These are phyloP conservation scores for Heliangelus exortis DNA, from an alignment of 2,797 vertebrate genomes.

Conservation along the genomic window DNA sequence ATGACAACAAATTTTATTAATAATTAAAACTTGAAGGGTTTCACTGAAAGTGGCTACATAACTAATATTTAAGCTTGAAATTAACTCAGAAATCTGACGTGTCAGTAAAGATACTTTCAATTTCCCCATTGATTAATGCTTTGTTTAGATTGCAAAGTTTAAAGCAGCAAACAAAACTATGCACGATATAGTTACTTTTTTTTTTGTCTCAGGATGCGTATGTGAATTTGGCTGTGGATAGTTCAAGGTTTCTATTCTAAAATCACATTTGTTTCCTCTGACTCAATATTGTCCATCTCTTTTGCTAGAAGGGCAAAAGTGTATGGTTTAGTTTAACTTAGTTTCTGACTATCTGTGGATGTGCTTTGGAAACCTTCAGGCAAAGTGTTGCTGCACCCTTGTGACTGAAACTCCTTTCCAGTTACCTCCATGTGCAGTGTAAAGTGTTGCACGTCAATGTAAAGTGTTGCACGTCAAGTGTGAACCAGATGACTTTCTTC, in stretches of 20 bases:
- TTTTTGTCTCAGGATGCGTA: neutral
- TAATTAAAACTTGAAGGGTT: neutral
- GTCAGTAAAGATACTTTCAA: neutral
- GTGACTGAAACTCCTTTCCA: neutral
- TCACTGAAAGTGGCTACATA: neutral
- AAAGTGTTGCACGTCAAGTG: neutral
- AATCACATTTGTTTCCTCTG: neutral
- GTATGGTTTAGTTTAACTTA: neutral
- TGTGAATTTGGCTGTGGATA: neutral
- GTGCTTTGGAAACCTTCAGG: neutral
- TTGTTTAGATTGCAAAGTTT: neutral
- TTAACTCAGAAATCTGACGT: neutral
- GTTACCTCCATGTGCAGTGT: neutral
- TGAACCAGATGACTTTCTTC: neutral
- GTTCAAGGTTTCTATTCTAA: neutral
- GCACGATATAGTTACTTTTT: neutral
- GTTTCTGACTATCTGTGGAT: neutral
- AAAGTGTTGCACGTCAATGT: neutral
- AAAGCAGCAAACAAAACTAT: neutral
- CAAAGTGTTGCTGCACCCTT: neutral
- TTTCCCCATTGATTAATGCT: neutral
- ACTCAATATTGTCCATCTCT: neutral
- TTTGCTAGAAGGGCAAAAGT: neutral
- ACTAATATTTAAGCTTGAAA: neutral
- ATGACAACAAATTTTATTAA: neutral